Base-by-base conservation (phyloP, 1,140 invertebrate genomes). In the Steinernema feltiae region DNA sequence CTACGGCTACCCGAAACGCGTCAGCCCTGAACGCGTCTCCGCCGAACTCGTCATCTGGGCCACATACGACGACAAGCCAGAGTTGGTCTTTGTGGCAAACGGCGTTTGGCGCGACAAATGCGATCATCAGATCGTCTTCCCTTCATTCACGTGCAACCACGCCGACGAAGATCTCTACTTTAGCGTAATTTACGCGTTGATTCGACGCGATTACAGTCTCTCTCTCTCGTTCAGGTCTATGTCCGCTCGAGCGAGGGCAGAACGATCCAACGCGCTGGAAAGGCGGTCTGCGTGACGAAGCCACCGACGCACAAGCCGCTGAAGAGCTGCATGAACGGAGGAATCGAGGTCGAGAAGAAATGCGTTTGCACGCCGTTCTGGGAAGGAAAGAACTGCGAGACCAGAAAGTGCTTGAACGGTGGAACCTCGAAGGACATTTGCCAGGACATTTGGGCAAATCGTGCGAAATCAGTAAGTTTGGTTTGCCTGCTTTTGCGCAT, bases 61-160 rank as follows among this genome's bases (percentile, higher is more conserved):
- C 31, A 41, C 71, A 7, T 29, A 78, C 17, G 32, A 81, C 32
- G 48, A 73, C 53, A 17, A 48, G 30, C 72, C 74, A 70, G 72
- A 69, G 12, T 71, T 78, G 35, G 71, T 80, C 31, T 80, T 77
- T 21, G 76, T 75, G 21, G 71, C 76, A 1, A 81, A 82, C 70
- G 80, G 80, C 35, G 71, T 81, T 30, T 81, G 74, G 73, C 70
- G 80, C 48, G 79, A 81, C 30, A 77, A 35, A 30, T 81, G 80
- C 69, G 30, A 30, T 17, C 80, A 74, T 71, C 48, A 81, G 27
- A 76, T 81, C 71, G 81, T 76, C 69, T 81, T 81, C 75, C 69
- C 76, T n/a, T 46, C 76, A 27, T 80, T 81, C 76, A 31, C 24
- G 1, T 81, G 80, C 74, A 30, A 48, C 0, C 29, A 70, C 17